Base-by-base conservation (phyloP, 2,888 invertebrate genomes). In the Gymnoscelis rufifasciata region DNA sequence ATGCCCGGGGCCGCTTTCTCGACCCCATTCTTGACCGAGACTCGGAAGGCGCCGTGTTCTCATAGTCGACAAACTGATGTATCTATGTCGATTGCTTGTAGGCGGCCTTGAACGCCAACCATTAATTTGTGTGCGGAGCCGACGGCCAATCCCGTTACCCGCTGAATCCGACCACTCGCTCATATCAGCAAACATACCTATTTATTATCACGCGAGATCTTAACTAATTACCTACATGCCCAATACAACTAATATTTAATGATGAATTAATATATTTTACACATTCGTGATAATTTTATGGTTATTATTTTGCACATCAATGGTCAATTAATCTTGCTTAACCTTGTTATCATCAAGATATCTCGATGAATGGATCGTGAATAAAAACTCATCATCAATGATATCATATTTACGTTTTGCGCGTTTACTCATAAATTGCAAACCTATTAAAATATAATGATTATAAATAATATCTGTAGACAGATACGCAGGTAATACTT, bases 1-100 rank as follows among this genome's bases (percentile, higher is more conserved):
- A 42, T 38, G 50, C 68, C 64, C 66, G 63, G 59, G 69, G 69
- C 71, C 72, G 78, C 84, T 83, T 84, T 86, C 83, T 78, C 77
- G 83, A 64, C 83, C 83, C 70, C 83, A 81, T 78, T 87, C 72
- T 76, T 73, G 73, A 68, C 75, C 72, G 70, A 66, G 68, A 73
- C 67, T 77, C 69, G 74, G 79, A 80, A 78, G 79, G 69, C 68
- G 76, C 77, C 77, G 72, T 73, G 78, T 81, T 83, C 82, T 83
- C 81, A 76, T 78, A 78, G 77, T 78, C 79, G 79, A 78, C 81
- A 80, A 80, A 78, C 71, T 72, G 75, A 84, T 84, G 83, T 84
- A 83, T 86, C 82, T 83, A 83, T 86, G 84, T 84, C 84, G 83
- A 84, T 82, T 78, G 80, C 78, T 82, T 77, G 81, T 78, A 83